Base-by-base conservation (phyloP, 2,797 vertebrate genomes). In the Borostomias antarcticus region DNA sequence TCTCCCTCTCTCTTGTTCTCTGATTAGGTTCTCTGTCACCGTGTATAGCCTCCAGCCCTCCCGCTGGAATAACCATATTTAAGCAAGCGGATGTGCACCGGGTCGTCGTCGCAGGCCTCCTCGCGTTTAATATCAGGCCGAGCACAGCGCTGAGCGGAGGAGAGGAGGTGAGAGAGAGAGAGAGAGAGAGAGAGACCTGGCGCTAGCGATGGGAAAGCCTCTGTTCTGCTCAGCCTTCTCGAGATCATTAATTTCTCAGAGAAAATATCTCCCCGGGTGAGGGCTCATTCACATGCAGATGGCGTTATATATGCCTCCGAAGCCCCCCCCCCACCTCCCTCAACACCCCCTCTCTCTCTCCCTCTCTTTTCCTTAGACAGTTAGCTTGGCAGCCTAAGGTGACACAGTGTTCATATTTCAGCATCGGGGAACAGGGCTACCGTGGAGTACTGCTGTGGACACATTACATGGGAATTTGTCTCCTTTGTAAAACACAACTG, bases 191-290 rank as follows among this genome's bases (percentile, higher is more conserved):
- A 68, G 68, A 75, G 67, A 48, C 30, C 30, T 5, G 11, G 51
- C 9, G 25, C 43, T 45, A 30, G 58, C 67, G 73, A 86, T 85
- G 78, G 71, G 67, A 64, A 74, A 59, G 80, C 74, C 80, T 88
- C 83, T 82, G 75, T 86, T 88, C 90, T 86, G 82, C 82, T 88
- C 90, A 85, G 82, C 81, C 86, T 92, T 90, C 81, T 73, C 75
- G 73, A 89, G 84, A 92, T 91, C 90, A 93, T 93, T 93, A 89
- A 93, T 93, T 91, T 89, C 80, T 91, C 82, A 78, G 85, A 91
- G 88, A 91, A 87, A 15, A 91, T 83, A 91, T 90, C 85, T 90
- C 88, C 84, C 88, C 59, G 82, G 88, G 86, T 91, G 85, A 87
- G 83, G n/a, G 86, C 83, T 89, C 88, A 90, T 92, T 91, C 89